Base-by-base conservation (phyloP, 2,113 vertebrate genomes). In the Oplegnathus fasciatus region DNA sequence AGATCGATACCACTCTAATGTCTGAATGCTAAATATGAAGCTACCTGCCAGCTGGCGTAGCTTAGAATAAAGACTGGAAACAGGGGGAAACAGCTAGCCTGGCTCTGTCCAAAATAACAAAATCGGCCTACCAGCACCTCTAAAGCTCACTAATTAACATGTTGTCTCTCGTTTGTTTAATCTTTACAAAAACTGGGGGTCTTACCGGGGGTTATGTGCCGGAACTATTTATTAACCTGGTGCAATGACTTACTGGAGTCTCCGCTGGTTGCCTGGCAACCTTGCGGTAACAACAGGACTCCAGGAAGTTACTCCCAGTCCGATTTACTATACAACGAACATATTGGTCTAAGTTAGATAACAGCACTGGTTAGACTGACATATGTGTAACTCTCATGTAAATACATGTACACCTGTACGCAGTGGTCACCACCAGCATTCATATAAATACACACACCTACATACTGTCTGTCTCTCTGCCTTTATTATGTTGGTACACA, bases 401-500 rank as follows among this genome's bases (percentile, higher is more conserved):
- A n/a, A n/a, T 60, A 10, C 18, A 77, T 61, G 26, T 81, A 22
- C 84, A 81, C 81, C 74, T 76, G 76, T 50, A 50, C 32, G 44
- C 55, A 70, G 40, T 4, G 1, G n/a, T 87, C 69, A 79, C 60
- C 65, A 68, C 9, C 48, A 50, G 44, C 65, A 24, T 6, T 13
- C n/a, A 60, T 55, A 58, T 30, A 69, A 7, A 74, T n/a, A 44
- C 24, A 40, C 26, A 28, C 15, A 77, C 52, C 18, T 5, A 26
- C 1, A 30, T 14, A 48, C 55, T 28, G 8, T 69, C 80, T 71
- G 54, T 54, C 42, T 26, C 22, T n/a, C n/a, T 34, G 5, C 20
- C 58, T 44, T 55, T 67, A 48, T 30, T 80, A 71, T 66, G 75
- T 62, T 55, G 65, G 17, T 32, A 32, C 28, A 1, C 13, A 28